Base-by-base conservation (phyloP, 1,140 invertebrate species). In the Centruroides vittatus region DNA sequence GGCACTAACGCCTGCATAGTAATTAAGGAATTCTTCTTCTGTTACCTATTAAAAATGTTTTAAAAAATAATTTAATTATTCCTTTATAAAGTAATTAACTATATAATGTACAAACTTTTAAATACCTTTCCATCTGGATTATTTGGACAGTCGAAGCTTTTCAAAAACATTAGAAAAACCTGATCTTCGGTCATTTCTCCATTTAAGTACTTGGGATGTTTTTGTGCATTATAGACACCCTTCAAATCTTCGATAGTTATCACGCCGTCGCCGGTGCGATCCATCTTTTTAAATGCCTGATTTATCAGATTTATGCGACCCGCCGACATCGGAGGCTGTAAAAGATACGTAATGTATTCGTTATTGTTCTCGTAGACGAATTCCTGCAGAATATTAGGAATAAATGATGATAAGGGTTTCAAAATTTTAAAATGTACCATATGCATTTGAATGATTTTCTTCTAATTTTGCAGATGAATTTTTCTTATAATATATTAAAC, bases 11-110 rank as follows among this genome's bases (percentile, higher is more conserved):
- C 84, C 90, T 57, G 86, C 81, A 73, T 96, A 96, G 73, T 96
- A 96, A 73, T 94, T 91, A 70, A 89, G 76, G 69, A 96, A 97
- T 76, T 97, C 93, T 68, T 95, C 89, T 60, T 84, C 78, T 0
- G 91, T 93, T 3, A 94, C 86, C 89, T 95, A 71, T 59, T 67
- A 55, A 78, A 75, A 57, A 48, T 55, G 35, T 13, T 51, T 51
- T n/a, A 51, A n/a, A 51, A 41, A 41, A 41, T 41, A 41, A 41
- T 41, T 41, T 6, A 41, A 41, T 41, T 41, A 41, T 23, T 23
- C 23, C 23, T 23, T 0, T 23, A 23, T 23, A 23, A 23, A 23
- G 23, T 23, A 1, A 23, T 23, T 23, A 23, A 23, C 2, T 23
- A 23, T 23, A 23, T 23, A 23, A 23, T 23, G 23, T 23, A 41